A percentile compares a stretch with the other conserved stretches of the same genome.
phyloP scores from a whole-genome alignment of 2,888 invertebrate species.

The Campaea margaritaria region DNA sequence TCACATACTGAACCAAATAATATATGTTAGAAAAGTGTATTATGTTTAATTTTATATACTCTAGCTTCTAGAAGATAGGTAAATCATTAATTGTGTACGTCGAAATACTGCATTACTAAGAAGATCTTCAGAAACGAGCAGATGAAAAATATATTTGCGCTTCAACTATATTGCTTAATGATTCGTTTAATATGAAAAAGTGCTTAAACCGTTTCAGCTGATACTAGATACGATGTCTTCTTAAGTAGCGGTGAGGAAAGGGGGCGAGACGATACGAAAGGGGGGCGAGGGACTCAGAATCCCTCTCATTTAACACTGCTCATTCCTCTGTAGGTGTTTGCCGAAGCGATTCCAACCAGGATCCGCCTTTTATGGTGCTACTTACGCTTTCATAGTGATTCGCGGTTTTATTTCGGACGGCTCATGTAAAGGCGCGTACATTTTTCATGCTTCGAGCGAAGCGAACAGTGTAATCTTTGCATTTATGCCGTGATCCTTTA shows the following conservation, averaged over 20 bases:
- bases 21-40: no score
- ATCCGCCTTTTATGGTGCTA: slow-evolving; percentile 82
- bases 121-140: no score
- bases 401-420: slow-evolving; percentile 84
- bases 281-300: slow-evolving; percentile 65
- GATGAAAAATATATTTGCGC: background rate
- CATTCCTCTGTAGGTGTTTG: slow-evolving; percentile 83
- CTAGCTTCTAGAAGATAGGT: no score
- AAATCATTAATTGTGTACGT: background rate
- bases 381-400: slow-evolving; percentile 84
- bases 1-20: no score
- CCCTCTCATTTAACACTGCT: slow-evolving; percentile 85
- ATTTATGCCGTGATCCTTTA: slow-evolving; percentile 84
- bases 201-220: slow-evolving; percentile 69
- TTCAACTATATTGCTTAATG: slow-evolving; percentile 56
- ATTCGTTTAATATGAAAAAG: slow-evolving; percentile 67
- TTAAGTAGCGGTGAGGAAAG: slow-evolving; percentile 60
- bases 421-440: slow-evolving; percentile 80
- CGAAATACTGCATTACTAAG: no score
- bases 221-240: slow-evolving; percentile 61
- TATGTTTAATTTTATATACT: no score
- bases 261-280: slow-evolving; percentile 41
- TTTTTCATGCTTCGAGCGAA: slow-evolving; percentile 80
- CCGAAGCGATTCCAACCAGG: slow-evolving; percentile 81
- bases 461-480: slow-evolving; percentile 83